Base-by-base conservation (phyloP, 2,797 vertebrate genomes). In the Lophotriccus pileatus region DNA sequence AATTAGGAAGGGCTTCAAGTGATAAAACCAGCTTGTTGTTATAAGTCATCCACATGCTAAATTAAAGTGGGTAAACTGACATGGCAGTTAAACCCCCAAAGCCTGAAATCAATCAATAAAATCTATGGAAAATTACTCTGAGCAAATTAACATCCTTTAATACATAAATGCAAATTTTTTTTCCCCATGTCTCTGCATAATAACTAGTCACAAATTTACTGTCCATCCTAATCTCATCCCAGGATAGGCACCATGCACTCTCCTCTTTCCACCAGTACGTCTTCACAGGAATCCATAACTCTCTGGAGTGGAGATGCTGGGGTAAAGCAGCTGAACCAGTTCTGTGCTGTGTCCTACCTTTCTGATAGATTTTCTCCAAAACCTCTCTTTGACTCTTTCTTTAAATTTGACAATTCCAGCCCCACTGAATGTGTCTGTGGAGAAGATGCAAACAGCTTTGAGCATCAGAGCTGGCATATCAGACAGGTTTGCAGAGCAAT, bases 41-140 rank as follows among this genome's bases (percentile, higher is more conserved):
- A 34, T 82, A 90, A 96, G 91, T 74, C 84, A 92, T 89, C 91
- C 83, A 84, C 93, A 84, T 62, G 88, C 75, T 95, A 97, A 95
- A 97, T 97, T 91, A 95, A 96, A 91, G 84, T 95, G 58, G 81
- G 86, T 49, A 36, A 94, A 95, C 79, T 72, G 84, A 94, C 94
- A 89, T 74, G 93, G 82, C 87, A 94, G 52, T 97, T 97, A 96
- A 95, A 91, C 63, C 87, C 64, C 79, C 78, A 94, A 95, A 96
- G 88, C 64, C 87, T 93, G 85, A 96, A 94, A 56, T 46, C 76
- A 84, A 94, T 97, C 95, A 94, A 94, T 97, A 95, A 95, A 95
- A 94, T 96, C 91, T 87, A 91, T 96, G 95, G 91, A 94, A 97
- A 96, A 96, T 95, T 92, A 90, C 91, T 95, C 78, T 36, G 30